Conservation (phyloP, 35 echinoderm and acorn worm genomes). For the Ptychodera flava region DNA sequence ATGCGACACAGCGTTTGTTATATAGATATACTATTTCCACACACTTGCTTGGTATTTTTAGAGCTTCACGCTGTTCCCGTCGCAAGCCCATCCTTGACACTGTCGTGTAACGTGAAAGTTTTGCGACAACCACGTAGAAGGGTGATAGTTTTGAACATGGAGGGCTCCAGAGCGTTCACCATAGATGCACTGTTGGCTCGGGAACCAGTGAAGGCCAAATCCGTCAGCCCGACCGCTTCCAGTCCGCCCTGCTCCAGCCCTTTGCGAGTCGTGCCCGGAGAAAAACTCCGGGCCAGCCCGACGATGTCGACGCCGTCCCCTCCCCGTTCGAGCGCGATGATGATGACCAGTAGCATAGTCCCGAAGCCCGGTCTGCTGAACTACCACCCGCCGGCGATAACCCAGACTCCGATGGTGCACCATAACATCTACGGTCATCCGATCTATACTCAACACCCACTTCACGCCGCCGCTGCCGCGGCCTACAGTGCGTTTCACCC, state of each 20-base stretch:
- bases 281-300: not conserved
- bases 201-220: not conserved
- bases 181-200: not conserved
- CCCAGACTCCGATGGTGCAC: not conserved
- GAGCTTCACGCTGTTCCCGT: not conserved
- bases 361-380: not conserved
- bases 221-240: not conserved
- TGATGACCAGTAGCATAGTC: not conserved
- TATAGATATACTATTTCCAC: not conserved
- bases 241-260: not conserved
- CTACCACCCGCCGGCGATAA: not conserved
- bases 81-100: not conserved
- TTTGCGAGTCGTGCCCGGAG: not conserved
- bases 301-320: not conserved
- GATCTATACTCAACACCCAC: not conserved
- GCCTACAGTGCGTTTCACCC: not conserved
- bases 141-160: no score
- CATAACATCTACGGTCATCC: not conserved
- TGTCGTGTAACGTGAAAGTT: no score
- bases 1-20: not conserved
- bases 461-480: not conserved
- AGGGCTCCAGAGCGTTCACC: not conserved
- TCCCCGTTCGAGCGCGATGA: no score
- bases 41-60: not conserved
- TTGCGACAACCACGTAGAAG: no score